Evolutionary conservation across 2,113 vertebrate species (phyloP).

Genomic region (Urocynchramus pylzowi): DNA sequence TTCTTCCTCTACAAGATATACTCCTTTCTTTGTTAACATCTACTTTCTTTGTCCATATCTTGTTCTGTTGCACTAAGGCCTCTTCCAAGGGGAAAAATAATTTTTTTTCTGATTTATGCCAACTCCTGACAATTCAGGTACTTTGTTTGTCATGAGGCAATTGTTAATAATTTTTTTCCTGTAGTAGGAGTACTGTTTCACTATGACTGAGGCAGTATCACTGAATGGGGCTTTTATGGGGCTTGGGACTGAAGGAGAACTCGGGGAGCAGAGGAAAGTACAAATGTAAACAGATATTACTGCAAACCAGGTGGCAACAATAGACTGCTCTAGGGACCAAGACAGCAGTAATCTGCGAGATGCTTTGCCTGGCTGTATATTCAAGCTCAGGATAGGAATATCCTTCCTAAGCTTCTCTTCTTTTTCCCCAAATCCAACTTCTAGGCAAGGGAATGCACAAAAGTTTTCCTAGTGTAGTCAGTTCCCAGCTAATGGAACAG

Average conservation of each 20-base stretch:
- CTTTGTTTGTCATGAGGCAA: not conserved
- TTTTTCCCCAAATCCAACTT: not conserved
- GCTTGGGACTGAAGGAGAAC: not conserved
- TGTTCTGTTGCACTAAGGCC: not conserved
- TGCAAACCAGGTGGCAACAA: not conserved
- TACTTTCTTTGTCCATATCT: not conserved
- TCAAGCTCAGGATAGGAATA: not conserved
- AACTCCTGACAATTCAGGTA: not conserved
- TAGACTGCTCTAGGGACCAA: not conserved
- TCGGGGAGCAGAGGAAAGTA: fast-evolving
- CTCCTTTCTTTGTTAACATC: not conserved
- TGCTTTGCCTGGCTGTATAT: not conserved
- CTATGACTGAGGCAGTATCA: not conserved
- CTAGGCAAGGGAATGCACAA: not conserved
- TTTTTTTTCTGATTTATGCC: not conserved
- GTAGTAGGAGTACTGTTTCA: not conserved
- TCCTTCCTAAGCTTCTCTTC: not conserved
- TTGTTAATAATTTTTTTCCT: not conserved
- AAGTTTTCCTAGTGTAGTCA: not conserved
- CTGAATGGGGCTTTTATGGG: not conserved
- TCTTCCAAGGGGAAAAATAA: not conserved
- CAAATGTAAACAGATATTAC: not conserved
- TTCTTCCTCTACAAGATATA: not conserved
- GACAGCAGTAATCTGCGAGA: not conserved
- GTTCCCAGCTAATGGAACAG: not conserved